Evolutionary conservation across 2,113 vertebrate species (phyloP), one percentile per base, ranked within the genome.

Genomic region (Lagopus muta): DNA sequence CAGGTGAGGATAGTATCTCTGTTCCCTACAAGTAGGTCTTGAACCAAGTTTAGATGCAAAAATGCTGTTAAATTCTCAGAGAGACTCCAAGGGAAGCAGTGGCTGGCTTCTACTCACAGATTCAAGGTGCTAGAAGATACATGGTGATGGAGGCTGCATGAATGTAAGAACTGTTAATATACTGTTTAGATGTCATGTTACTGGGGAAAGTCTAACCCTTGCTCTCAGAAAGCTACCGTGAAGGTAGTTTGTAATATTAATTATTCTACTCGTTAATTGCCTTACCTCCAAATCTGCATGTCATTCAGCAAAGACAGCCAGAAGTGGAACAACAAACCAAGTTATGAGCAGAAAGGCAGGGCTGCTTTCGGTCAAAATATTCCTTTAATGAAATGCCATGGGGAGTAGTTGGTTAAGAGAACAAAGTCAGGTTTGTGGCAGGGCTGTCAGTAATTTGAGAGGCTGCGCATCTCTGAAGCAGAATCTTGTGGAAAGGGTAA

Each of bases 361-460:
- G 82, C 82, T 93, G 93, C 92, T 97, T 92, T 97, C 92, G 67
- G 88, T 95, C 96, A 96, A 97, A 95, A 95, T 96, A 93, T 42
- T 75, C 85, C 94, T 95, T 95, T 96, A 97, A 97, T 96, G 96
- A 96, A 97, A 96, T 96, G 93, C 96, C 88, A 97, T 45, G 72
- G 96, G 96, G 95, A 97, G 90, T 86, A 97, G 95, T 90, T 97
- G 92, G 88, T 91, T 93, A 88, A 83, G 87, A 96, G 97, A 97
- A 98, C 97, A 98, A 98, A 97, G 97, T 97, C 91, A 95, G 95
- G 88, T 95, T 97, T 97, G 97, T 97, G 93, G 93, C 57, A 89
- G 79, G 76, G 92, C 87, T 95, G 94, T 91, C 93, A 87, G 96
- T 96, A 97, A 98, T 95, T 97, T 96, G 95, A 97, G 97, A 97